Conservation (phyloP, 1,140 invertebrate species). For the Maniola jurtina region DNA sequence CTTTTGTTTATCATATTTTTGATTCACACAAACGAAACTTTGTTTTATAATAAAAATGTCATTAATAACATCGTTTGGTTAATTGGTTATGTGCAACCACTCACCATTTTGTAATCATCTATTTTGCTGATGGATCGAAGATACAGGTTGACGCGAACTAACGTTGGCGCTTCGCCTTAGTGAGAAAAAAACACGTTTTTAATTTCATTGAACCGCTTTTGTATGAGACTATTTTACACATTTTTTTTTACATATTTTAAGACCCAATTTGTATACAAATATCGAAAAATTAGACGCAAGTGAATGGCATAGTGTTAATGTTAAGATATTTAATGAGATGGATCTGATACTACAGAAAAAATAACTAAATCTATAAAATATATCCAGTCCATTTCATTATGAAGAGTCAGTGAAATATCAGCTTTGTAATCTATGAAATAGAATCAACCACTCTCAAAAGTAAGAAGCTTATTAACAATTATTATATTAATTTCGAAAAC, state of each 20-base stretch:
- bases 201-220: constrained; percentile 46
- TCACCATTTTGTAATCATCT: constrained; percentile 99
- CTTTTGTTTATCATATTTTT: constrained; percentile 6
- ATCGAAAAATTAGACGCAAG: constrained; percentile 27
- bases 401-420: constrained; percentile 17
- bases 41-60: constrained; percentile 71
- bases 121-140: constrained; percentile 98
- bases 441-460: constrained; percentile 21
- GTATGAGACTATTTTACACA: constrained; percentile 8
- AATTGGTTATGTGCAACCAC: constrained; percentile 76
- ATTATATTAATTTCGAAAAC: neutral
- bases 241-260: constrained; percentile 11
- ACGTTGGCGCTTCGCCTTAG: constrained; percentile 86
- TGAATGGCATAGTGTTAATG: constrained; percentile 60
- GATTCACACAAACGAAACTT: constrained; percentile 38
- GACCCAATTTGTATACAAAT: constrained; percentile 12
- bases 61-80: constrained; percentile 45
- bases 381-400: constrained; percentile 24
- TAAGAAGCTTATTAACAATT: constrained; percentile 10
- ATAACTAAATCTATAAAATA: constrained; percentile 1
- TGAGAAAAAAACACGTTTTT: constrained; percentile 63
- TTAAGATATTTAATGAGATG: constrained; percentile 45
- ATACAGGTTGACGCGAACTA: constrained; percentile 94
- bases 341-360: constrained; percentile 21
- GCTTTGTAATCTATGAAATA: constrained; percentile 20